Evolutionary conservation across 1,140 invertebrate species (phyloP).

Genomic region (Helicoverpa zea): DNA sequence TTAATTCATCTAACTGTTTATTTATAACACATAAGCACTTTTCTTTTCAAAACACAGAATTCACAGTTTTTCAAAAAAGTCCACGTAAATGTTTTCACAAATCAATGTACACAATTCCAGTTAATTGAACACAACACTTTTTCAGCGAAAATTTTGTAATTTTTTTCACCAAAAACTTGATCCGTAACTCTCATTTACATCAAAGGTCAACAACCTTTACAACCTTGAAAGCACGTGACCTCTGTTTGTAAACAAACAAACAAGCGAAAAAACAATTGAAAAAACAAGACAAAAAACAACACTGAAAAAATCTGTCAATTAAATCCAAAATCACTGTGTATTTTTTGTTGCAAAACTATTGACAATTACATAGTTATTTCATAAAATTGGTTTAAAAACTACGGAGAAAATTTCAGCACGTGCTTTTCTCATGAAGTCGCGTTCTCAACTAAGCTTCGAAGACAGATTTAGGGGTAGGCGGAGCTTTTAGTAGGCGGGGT

Average conservation of each 20-base stretch:
- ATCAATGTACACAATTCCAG: background rate
- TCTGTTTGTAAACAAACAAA: conserved; percentile 30
- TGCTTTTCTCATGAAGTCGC: background rate
- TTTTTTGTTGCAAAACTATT: background rate
- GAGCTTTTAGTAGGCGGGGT: conserved; percentile 21
- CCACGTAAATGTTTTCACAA: background rate
- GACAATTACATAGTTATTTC: background rate
- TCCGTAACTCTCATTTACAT: background rate
- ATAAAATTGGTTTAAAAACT: conserved; percentile 41
- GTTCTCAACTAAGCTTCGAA: background rate
- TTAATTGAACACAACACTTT: background rate
- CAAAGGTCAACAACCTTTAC: background rate
- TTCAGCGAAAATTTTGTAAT: background rate
- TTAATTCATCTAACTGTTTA: too few species aligned
- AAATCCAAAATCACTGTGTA: background rate
- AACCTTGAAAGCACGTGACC: conserved; percentile 5
- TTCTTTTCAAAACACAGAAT: too few species aligned
- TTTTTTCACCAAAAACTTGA: background rate
- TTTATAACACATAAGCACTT: too few species aligned
- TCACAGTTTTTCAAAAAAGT: background rate
- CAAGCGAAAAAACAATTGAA: background rate
- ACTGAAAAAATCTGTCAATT: conserved; percentile 44
- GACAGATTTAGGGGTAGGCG: conserved; percentile 3
- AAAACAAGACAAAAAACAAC: conserved; percentile 40
- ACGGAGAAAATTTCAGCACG: conserved; percentile 27